phyloP scores from a whole-genome alignment of 2,888 invertebrate species.

The Cephalotes varians region DNA sequence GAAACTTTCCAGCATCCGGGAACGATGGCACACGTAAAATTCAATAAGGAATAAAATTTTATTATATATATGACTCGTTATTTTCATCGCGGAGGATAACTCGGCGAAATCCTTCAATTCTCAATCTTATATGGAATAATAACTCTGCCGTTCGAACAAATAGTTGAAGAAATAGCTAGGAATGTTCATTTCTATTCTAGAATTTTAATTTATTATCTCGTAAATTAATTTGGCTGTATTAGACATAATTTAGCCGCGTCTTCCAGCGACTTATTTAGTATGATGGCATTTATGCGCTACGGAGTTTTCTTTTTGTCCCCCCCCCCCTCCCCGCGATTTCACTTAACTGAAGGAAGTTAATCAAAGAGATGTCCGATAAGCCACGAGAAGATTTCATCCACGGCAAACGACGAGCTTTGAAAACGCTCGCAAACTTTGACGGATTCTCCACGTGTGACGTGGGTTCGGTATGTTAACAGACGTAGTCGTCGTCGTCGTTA shows the following conservation, averaged over 20 bases:
- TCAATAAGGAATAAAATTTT: neutral
- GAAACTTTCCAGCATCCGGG: neutral
- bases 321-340: neutral
- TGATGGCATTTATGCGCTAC: neutral
- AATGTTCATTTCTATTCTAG: neutral
- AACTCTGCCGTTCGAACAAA: neutral
- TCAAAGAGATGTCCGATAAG: conserved; percentile 33
- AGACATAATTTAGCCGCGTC: neutral
- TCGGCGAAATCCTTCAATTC: neutral
- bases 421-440: conserved; percentile 48
- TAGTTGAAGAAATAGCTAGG: neutral
- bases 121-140: neutral
- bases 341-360: conserved; percentile 15
- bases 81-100: neutral
- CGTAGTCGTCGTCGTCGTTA: conserved; percentile 18
- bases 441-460: conserved; percentile 44
- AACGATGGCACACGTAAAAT: neutral
- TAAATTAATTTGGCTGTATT: neutral
- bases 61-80: neutral
- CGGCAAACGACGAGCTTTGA: conserved; percentile 17
- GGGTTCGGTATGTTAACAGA: conserved; percentile 55
- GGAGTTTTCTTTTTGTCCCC: neutral
- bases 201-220: neutral
- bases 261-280: neutral
- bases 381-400: conserved; percentile 2